Percentiles rank a stretch among this genome's conserved stretches.
Evolutionary conservation across 2,888 invertebrate genomes (phyloP).

Genomic region (Sarcophaga carnaria): DNA sequence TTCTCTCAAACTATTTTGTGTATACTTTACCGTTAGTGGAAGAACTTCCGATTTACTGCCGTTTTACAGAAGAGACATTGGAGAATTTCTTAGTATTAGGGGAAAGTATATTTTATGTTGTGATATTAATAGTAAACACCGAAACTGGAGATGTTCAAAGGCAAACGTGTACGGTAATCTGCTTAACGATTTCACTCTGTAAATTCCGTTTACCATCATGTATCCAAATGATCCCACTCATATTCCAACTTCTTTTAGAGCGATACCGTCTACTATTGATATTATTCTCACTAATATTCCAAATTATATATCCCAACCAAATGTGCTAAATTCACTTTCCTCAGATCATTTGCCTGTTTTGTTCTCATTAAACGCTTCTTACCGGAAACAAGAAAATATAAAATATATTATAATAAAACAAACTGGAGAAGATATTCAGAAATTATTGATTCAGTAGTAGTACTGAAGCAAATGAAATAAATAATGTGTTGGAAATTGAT

Average conservation of each 20-base stretch:
- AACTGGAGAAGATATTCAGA: slow-evolving; percentile 33
- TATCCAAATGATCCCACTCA: slow-evolving; percentile 36
- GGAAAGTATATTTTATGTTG: slow-evolving; percentile 35
- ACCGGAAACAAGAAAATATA: background rate
- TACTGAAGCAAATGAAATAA: background rate
- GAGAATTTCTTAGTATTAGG: slow-evolving; percentile 19
- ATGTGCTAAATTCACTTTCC: background rate
- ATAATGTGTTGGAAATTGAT: background rate
- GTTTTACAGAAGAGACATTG: slow-evolving; percentile 30
- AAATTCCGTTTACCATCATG: slow-evolving; percentile 22
- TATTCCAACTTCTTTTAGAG: slow-evolving; percentile 17
- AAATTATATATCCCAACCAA: slow-evolving; percentile 27
- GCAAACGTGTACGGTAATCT: slow-evolving; percentile 51
- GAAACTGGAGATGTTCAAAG: slow-evolving; percentile 43
- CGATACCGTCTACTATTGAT: slow-evolving; percentile 18
- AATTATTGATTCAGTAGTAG: background rate
- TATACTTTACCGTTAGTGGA: slow-evolving; percentile 38
- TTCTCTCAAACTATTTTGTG: slow-evolving; percentile 27
- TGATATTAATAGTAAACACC: slow-evolving; percentile 52
- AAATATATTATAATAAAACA: slow-evolving; percentile 19
- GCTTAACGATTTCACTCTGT: slow-evolving; percentile 37
- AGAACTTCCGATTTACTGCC: slow-evolving; percentile 4
- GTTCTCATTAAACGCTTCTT: slow-evolving; percentile 7
- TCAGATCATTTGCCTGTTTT: slow-evolving; percentile 45
- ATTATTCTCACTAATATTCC: slow-evolving; percentile 35